phyloP scores from a whole-genome alignment of 37 sponge, comb jelly and placozoan genomes.

The Mnemiopsis leidyi region DNA sequence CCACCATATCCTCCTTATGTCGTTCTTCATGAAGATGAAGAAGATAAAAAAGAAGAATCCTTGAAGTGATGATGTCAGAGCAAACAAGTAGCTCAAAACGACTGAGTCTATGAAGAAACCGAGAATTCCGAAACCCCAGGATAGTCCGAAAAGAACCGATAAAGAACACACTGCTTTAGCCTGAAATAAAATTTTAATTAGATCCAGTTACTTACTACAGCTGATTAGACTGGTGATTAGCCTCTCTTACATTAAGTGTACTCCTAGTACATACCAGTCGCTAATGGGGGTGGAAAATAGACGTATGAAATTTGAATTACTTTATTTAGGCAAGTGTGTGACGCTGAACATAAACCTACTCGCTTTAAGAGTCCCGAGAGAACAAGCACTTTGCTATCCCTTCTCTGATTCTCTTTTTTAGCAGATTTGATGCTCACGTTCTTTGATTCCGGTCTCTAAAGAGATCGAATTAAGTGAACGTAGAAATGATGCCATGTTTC shows the following conservation, averaged over 20 bases:
- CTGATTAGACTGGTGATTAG: too few species aligned
- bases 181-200: not conserved
- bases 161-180: conserved; percentile 23
- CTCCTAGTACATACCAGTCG: too few species aligned
- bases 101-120: not conserved
- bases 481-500: too few species aligned
- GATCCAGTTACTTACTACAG: too few species aligned
- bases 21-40: not conserved
- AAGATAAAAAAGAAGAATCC: conserved; percentile 24
- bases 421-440: not conserved
- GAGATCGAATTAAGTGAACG: too few species aligned
- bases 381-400: not conserved
- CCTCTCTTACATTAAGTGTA: too few species aligned
- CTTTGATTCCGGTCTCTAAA: not conserved
- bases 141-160: not conserved
- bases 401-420: not conserved
- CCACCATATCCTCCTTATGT: not conserved
- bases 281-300: too few species aligned
- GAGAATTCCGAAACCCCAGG: not conserved
- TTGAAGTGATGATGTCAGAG: not conserved
- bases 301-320: too few species aligned
- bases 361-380: not conserved
- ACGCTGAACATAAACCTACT: too few species aligned
- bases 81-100: conserved; percentile 3
- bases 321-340: too few species aligned